Base-by-base conservation (phyloP, 1,140 invertebrate genomes). In the Oreohelix idahoensis region DNA sequence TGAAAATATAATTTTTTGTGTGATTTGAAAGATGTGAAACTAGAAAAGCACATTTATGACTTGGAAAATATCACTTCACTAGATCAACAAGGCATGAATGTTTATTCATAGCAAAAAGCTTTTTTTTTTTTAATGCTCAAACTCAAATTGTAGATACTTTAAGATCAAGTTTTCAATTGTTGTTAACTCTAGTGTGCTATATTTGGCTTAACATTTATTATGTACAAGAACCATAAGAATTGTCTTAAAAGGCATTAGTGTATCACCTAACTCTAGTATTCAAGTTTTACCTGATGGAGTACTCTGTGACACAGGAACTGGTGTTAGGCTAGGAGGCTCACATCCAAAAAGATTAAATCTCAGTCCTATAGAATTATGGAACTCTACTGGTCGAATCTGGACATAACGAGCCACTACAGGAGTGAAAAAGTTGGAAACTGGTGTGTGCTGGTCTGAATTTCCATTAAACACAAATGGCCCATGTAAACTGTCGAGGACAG, bases 311-410 rank as follows among this genome's bases (percentile, higher is more conserved):
- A 58, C 26, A 39, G 84, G 80, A 4, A 69, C 35, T 26, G 87
- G 87, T 11, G 84, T 85, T 17, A 85, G 79, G 17, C 86, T 79
- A n/a, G 89, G 89, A 69, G 87, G 81, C 74, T 90, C 83, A 79
- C 89, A 90, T 29, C 89, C 89, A 13, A 87, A 76, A 5, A 90
- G 29, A 66, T 89, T 87, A 58, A 90, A 89, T 35, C 89, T 78
- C 75, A 90, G 42, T 42, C 85, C 89, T 69, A 90, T 87, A 17
- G 70, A 84, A 51, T 83, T 79, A 35, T 88, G 85, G 87, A 87
- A 90, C 58, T 89, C 89, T 8, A 88, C 38, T 26, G 89, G 89
- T 71, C 86, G 79, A n/a, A 85, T 88, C 75, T 87, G 88, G 23
- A 91, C 81, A 83, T 83, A 90, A 58, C 88, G 80, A 11, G 87